A percentile compares a stretch with the other conserved stretches of the same genome.
Evolutionary conservation across 2,113 vertebrate species (phyloP).

Genomic region (Thalassarche chlororhynchos): DNA sequence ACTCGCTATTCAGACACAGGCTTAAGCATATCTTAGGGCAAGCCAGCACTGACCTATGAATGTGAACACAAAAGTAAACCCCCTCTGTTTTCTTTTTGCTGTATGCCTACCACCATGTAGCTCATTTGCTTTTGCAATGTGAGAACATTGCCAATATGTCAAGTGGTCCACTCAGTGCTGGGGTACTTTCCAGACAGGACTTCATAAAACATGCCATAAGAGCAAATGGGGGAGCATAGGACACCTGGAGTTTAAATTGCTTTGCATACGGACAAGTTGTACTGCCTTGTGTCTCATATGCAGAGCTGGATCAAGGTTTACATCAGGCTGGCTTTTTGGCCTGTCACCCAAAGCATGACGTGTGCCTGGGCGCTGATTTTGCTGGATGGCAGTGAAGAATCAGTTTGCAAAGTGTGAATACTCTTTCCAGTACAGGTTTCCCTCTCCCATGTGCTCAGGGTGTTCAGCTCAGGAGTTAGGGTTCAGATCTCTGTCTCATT

Average conservation of each 20-base stretch:
- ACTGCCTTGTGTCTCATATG: not conserved
- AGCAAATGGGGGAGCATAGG: not conserved
- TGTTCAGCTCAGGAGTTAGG: not conserved
- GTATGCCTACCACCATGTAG: not conserved
- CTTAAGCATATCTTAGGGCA: not conserved
- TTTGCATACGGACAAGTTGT: not conserved
- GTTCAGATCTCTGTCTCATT: not conserved
- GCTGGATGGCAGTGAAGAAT: not conserved
- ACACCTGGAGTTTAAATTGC: not conserved
- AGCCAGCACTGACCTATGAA: not conserved
- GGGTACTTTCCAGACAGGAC: not conserved
- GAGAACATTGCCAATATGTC: not conserved
- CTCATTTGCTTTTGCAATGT: not conserved
- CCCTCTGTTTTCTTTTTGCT: not conserved
- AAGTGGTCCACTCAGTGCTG: rapidly evolving
- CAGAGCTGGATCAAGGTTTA: not conserved
- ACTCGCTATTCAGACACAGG: not conserved
- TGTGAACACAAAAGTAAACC: not conserved
- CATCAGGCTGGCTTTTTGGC: not conserved
- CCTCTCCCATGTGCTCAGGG: not conserved
- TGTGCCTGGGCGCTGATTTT: not conserved
- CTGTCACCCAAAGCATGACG: not conserved
- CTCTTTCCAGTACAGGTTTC: not conserved
- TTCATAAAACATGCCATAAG: not conserved
- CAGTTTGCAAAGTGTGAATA: not conserved